Base-by-base conservation (phyloP, 2,888 invertebrate species). In the Cyaniris semiargus region DNA sequence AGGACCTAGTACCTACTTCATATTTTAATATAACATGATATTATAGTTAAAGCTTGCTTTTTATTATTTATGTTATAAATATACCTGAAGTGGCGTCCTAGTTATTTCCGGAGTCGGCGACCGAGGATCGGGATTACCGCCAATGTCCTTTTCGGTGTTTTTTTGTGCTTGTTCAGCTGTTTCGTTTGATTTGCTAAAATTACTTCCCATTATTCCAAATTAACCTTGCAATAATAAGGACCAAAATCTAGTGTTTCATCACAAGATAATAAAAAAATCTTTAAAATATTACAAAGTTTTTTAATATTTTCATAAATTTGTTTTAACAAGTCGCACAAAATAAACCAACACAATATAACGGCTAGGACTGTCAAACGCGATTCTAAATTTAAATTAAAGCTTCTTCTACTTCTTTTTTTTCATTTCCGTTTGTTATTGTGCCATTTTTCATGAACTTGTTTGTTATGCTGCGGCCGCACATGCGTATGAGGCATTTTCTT, bases 1-100 rank as follows among this genome's bases (percentile, higher is more conserved):
- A 48, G 15, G 48, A 15, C 10, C 48, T 48, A 38, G 38, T 10
- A 10, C 10, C n/a, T n/a, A n/a, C n/a, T n/a, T n/a, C n/a, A n/a
- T n/a, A n/a, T n/a, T 38, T 38, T 10, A 38, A 38, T 38, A n/a
- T 38, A 38, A 38, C 38, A 10, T 10, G 8, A 38, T 18, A 53
- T 18, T 53, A 53, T 18, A 18, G 53, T 18, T 4, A 27, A 23
- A 31, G 70, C n/a, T 21, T 44, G n/a, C 34, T 38, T 71, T 3
- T 60, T 18, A 21, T 10, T 66, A 48, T 5, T 18, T 18, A 44
- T 71, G 58, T 76, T 74, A 70, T 27, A 15, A 78, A 84, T 83
- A 85, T 90, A 95, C 95, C 89, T 95, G 94, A 81, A 95, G 87
- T 70, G 95, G 95, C 75, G 95, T 95, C 79, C 95, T 88, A 78